Percentiles rank a stretch among this genome's conserved stretches.
Conservation (phyloP, 1,140 invertebrate genomes). For the Caligus rogercresseyi region DNA sequence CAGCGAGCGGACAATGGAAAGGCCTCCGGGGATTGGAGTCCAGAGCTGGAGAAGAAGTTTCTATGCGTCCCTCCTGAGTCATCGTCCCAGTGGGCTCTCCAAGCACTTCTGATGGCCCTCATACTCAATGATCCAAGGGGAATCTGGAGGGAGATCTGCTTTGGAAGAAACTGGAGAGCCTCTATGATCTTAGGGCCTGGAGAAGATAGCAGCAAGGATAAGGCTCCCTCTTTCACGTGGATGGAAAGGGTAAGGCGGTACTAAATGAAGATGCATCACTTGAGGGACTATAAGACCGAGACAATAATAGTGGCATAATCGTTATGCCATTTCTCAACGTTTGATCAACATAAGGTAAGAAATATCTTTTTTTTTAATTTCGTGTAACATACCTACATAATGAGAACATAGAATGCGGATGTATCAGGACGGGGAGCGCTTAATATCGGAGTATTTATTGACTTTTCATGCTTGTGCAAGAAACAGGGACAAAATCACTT, state of each 20-base stretch:
- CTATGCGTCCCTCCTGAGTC: neutral
- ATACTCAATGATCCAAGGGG: neutral
- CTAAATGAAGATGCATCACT: no score
- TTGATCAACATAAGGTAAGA: no score
- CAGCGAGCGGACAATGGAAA: neutral
- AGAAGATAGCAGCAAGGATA: neutral
- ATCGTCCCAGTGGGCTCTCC: neutral
- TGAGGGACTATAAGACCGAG: no score
- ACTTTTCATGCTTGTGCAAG: no score
- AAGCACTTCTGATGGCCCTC: neutral
- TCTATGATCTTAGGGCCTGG: neutral
- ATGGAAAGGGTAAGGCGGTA: neutral
- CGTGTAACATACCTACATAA: no score
- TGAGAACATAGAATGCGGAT: no score
- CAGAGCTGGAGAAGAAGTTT: neutral
- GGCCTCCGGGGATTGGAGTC: neutral
- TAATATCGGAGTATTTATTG: no score
- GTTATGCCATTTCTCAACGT: no score
- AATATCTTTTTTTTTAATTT: no score
- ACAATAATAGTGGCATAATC: no score
- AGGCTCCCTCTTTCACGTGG: neutral
- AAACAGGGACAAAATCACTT: no score
- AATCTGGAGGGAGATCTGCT: neutral
- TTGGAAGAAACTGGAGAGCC: neutral
- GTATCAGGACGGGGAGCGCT: no score